Conservation (phyloP, 2,888 invertebrate genomes). For the Conistra vaccinii region DNA sequence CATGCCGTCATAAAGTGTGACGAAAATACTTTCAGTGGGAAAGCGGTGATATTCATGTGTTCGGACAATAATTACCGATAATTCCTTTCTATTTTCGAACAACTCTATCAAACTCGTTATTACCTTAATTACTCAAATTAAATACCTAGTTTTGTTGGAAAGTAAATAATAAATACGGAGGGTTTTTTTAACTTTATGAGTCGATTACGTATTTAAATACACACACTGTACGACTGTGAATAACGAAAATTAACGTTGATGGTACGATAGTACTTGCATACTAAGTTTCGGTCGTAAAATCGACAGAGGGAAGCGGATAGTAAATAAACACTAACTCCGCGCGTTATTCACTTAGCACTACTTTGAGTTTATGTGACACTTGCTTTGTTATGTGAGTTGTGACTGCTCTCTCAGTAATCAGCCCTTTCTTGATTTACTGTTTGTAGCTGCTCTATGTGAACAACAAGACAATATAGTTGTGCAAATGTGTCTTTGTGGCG, state of each 20-base stretch:
- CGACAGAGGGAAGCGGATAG: slow-evolving; percentile 35
- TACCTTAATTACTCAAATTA: slow-evolving; percentile 27
- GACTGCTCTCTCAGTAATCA: slow-evolving; percentile 51
- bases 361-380: slow-evolving; percentile 59
- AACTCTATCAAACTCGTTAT: slow-evolving; percentile 30
- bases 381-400: slow-evolving; percentile 51
- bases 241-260: slow-evolving; percentile 18
- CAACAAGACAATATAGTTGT: slow-evolving; percentile 31
- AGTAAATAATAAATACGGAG: slow-evolving; percentile 12
- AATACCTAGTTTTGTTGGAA: slow-evolving; percentile 10
- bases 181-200: slow-evolving; percentile 3
- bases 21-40: slow-evolving; percentile 51
- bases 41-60: slow-evolving; percentile 24
- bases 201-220: background rate
- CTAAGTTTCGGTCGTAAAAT: slow-evolving; percentile 43
- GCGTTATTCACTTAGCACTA: slow-evolving; percentile 59
- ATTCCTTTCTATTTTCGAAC: slow-evolving; percentile 46
- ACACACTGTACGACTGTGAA: background rate
- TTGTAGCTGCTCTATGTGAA: slow-evolving; percentile 33
- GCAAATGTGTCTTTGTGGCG: slow-evolving; percentile 34
- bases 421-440: slow-evolving; percentile 50
- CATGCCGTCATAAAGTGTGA: slow-evolving; percentile 31
- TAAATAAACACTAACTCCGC: slow-evolving; percentile 55
- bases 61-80: slow-evolving; percentile 25
- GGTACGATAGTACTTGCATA: background rate